A percentile compares a stretch with the other conserved stretches of the same genome.
phyloP scores from a whole-genome alignment of 2,797 vertebrate genomes.

The Acipenser transmontanus region DNA sequence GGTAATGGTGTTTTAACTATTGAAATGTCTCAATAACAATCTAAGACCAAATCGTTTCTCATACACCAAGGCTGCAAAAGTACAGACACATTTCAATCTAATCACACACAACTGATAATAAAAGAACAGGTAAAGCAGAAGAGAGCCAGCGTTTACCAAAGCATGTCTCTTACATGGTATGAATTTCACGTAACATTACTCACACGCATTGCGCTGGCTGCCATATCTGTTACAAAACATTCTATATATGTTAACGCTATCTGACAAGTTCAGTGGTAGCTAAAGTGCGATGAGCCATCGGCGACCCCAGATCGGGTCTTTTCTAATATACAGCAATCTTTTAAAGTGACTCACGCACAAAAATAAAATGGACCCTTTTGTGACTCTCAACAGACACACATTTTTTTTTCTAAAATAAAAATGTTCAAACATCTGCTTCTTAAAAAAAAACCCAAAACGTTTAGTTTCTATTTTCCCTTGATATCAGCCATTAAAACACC shows the following conservation, averaged over 20 bases:
- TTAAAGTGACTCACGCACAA: constrained; percentile 28
- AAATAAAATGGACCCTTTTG: constrained; percentile 25
- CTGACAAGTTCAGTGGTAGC: constrained; percentile 42
- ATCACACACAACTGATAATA: neutral
- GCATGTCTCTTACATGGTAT: neutral
- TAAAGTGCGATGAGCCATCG: constrained; percentile 40
- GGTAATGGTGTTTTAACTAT: no score
- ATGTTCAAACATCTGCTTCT: constrained; percentile 19
- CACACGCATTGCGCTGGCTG: neutral
- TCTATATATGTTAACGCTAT: no score
- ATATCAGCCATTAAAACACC: neutral
- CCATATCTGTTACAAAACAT: neutral
- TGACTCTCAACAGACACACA: constrained; percentile 35
- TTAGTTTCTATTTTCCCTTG: constrained; percentile 31
- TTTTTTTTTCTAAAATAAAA: constrained; percentile 30
- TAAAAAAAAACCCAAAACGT: constrained; percentile 41
- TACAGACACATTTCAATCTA: neutral
- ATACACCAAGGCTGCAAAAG: neutral
- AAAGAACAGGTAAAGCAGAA: neutral
- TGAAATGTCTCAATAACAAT: no score
- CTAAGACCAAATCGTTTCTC: no score
- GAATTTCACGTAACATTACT: neutral
- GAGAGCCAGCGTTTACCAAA: neutral
- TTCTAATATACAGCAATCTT: constrained; percentile 10
- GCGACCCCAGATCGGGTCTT: constrained; percentile 32